phyloP scores from a whole-genome alignment of 2,888 invertebrate species.

The Tromatobia lineatoria region DNA sequence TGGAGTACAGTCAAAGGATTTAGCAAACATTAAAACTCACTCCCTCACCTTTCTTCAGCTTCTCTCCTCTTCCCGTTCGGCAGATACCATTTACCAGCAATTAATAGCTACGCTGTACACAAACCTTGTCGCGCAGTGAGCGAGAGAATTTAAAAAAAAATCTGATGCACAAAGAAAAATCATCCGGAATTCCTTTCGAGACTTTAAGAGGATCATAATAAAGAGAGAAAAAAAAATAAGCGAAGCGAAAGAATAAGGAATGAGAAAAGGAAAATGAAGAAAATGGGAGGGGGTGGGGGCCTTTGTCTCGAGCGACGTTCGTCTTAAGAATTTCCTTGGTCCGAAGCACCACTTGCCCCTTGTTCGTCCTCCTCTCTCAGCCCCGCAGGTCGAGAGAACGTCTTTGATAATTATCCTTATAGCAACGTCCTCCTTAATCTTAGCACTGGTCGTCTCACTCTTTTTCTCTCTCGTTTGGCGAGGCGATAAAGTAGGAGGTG shows the following conservation, averaged over 20 bases:
- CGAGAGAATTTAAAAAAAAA: slow-evolving; percentile 6
- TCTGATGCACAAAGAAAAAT: slow-evolving; percentile 64
- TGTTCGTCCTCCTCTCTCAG: slow-evolving; percentile 21
- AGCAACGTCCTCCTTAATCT: slow-evolving; percentile 79
- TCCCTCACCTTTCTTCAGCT: slow-evolving; percentile 42
- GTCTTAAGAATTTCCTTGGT: slow-evolving; percentile 79
- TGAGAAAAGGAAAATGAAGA: slow-evolving; percentile 75
- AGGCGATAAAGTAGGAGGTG: slow-evolving; percentile 50
- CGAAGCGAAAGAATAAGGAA: slow-evolving; percentile 63
- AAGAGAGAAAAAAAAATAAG: slow-evolving; percentile 40
- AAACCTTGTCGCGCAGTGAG: slow-evolving; percentile 57
- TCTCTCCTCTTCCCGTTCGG: slow-evolving; percentile 56
- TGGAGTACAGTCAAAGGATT: slow-evolving; percentile 62
- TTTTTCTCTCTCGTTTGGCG: slow-evolving; percentile 19
- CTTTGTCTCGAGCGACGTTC: slow-evolving; percentile 80
- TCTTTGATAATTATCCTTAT: slow-evolving; percentile 82
- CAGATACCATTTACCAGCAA: slow-evolving; percentile 78
- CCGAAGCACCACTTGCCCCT: slow-evolving; percentile 62
- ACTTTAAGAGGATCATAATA: slow-evolving; percentile 69
- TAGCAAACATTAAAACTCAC: slow-evolving; percentile 63
- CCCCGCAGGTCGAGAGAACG: slow-evolving; percentile 41
- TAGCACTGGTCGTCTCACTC: slow-evolving; percentile 71
- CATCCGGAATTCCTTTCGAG: slow-evolving; percentile 65
- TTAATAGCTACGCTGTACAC: slow-evolving; percentile 71
- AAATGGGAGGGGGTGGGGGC: slow-evolving; percentile 58